Percentiles rank a stretch among this genome's conserved stretches.
phyloP scores from a whole-genome alignment of 2,888 invertebrate species.

The Drosophila limbata region DNA sequence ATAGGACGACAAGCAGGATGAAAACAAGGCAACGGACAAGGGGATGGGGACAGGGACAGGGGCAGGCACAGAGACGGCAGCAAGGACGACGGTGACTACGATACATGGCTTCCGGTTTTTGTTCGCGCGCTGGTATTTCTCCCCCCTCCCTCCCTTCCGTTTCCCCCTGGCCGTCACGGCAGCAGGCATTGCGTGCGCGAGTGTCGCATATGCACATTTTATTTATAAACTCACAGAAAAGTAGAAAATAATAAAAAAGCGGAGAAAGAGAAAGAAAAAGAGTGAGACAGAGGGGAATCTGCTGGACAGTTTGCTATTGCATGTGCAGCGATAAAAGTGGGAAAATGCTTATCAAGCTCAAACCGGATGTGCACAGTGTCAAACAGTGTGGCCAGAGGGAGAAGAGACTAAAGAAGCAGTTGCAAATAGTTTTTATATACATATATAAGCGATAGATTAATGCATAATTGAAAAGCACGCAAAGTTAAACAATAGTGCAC shows the following conservation, averaged over 20 bases:
- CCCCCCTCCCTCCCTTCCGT: constrained; percentile 12
- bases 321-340: constrained; percentile 70
- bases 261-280: neutral
- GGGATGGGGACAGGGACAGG: neutral
- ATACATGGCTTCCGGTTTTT: constrained; percentile 79
- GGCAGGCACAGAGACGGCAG: too few relatives aligned
- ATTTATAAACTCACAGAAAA: constrained; percentile 75
- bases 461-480: constrained; percentile 81
- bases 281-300: neutral
- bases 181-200: constrained; percentile 63
- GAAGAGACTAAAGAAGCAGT: constrained; percentile 32
- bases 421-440: constrained; percentile 65
- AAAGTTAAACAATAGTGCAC: constrained; percentile 65
- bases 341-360: constrained; percentile 78
- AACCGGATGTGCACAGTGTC: constrained; percentile 79
- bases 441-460: constrained; percentile 73
- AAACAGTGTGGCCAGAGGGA: constrained; percentile 46
- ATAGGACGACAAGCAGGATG: constrained; percentile 43
- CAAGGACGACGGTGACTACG: constrained; percentile 32
- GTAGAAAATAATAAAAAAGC: constrained; percentile 65
- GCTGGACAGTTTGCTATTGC: constrained; percentile 34
- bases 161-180: neutral
- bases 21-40: constrained; percentile 2
- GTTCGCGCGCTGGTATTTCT: constrained; percentile 76
- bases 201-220: constrained; percentile 80